Percentiles rank a stretch among this genome's conserved stretches.
phyloP scores from a whole-genome alignment of 1,140 invertebrate species.

The Magallana gigas region DNA sequence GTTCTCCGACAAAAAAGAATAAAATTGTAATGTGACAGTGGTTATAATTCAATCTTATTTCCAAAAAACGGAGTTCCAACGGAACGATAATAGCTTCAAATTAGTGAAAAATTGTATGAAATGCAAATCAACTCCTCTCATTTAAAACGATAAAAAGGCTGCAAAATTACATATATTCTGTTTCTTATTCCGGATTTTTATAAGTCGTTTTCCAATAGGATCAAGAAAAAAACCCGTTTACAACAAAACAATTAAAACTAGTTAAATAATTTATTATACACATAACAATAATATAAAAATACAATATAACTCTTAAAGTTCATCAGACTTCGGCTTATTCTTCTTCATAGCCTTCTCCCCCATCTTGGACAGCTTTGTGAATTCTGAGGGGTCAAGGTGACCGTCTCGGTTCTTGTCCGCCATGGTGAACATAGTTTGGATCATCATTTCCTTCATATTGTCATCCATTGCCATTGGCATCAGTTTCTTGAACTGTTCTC shows the following conservation, averaged over 20 bases:
- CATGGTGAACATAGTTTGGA: constrained; percentile 3
- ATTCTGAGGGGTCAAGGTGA: background rate
- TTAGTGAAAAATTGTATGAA: too few species aligned
- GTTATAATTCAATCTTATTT: too few species aligned
- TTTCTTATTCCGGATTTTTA: too few species aligned
- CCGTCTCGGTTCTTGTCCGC: background rate
- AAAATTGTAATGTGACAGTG: too few species aligned
- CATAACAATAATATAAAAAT: background rate
- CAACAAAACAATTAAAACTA: background rate
- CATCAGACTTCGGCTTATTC: background rate
- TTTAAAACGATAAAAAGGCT: too few species aligned
- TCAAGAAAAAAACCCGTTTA: too few species aligned
- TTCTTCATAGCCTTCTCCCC: constrained; percentile 8
- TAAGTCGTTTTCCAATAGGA: too few species aligned
- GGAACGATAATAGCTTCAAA: too few species aligned
- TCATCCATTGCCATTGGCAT: constrained; percentile 15
- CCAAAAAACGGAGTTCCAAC: too few species aligned
- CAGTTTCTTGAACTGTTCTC: constrained; percentile 10
- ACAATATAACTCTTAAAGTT: background rate
- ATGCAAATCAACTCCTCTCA: too few species aligned
- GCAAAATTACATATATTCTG: too few species aligned
- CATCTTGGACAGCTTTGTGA: background rate
- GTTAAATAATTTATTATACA: background rate
- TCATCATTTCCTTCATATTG: background rate
- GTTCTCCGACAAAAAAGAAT: too few species aligned